A percentile compares a stretch with the other conserved stretches of the same genome.
These are phyloP conservation scores for Parasteatoda lunata DNA, from an alignment of 2,888 invertebrate genomes.

Conservation along the genomic window DNA sequence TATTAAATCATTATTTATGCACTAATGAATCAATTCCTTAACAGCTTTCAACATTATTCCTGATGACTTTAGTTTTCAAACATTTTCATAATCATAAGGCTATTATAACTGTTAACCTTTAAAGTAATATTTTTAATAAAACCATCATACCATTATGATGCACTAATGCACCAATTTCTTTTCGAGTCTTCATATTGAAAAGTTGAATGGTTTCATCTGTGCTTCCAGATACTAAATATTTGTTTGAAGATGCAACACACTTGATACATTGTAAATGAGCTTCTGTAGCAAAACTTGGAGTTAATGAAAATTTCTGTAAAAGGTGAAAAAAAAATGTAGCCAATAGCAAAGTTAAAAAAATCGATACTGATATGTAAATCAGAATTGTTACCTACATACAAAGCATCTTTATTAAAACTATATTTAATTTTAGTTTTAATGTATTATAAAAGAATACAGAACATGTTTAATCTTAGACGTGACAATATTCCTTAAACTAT, in stretches of 20 bases:
- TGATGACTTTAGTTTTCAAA: too few species aligned
- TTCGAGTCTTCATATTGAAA: constrained; percentile 85
- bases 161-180: constrained; percentile 85
- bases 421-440: not conserved
- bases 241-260: constrained; percentile 81
- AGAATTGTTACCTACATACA: not conserved
- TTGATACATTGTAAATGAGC: constrained; percentile 88
- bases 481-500: too few species aligned
- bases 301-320: constrained; percentile 74
- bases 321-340: constrained; percentile 8
- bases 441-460: not conserved
- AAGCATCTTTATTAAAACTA: not conserved
- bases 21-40: too few species aligned
- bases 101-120: not conserved
- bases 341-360: not conserved
- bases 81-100: too few species aligned
- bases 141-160: constrained; percentile 81
- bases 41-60: too few species aligned
- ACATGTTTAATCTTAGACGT: too few species aligned
- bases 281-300: constrained; percentile 90
- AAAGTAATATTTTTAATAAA: too few species aligned
- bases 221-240: constrained; percentile 88
- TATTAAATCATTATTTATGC: too few species aligned
- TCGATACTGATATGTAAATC: not conserved
- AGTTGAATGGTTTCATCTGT: constrained; percentile 91